These are phyloP conservation scores for Wiebesia pumilae DNA, from an alignment of 1,140 invertebrate species.

Conservation along the genomic window DNA sequence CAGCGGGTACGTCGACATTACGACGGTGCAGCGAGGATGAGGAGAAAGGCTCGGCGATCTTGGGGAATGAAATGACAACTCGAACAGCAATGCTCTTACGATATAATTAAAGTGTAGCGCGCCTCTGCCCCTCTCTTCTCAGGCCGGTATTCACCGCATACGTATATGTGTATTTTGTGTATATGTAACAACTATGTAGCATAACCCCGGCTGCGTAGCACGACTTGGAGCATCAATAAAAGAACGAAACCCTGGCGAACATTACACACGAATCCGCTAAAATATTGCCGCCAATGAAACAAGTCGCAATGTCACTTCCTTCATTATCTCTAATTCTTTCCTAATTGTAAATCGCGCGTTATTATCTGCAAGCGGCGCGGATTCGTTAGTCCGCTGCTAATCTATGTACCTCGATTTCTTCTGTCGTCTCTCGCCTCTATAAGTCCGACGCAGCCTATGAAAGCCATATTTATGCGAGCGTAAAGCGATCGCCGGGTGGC, in stretches of 20 bases:
- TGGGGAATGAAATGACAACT: conserved; percentile 31
- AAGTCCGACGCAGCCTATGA: conserved; percentile 15
- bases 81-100: conserved; percentile 31
- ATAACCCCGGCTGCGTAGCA: neutral
- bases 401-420: neutral
- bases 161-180: neutral
- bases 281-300: neutral
- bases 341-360: conserved; percentile 45
- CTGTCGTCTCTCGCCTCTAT: neutral
- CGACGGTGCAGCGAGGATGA: too few species aligned
- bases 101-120: conserved; percentile 32
- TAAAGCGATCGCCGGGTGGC: conserved; percentile 50
- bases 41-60: neutral
- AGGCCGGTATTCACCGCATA: neutral
- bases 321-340: conserved; percentile 44
- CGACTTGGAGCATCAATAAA: neutral
- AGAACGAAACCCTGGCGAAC: neutral
- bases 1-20: too few species aligned
- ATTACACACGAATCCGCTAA: neutral
- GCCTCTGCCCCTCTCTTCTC: neutral
- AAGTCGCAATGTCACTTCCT: conserved; percentile 42
- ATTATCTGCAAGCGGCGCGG: neutral
- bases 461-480: conserved; percentile 49
- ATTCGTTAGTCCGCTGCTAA: conserved; percentile 25
- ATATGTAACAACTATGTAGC: conserved; percentile 29